A percentile compares a stretch with the other conserved stretches of the same genome.
These are phyloP conservation scores for Lobophora halterata DNA, from an alignment of 2,888 invertebrate species.

Conservation along the genomic window DNA sequence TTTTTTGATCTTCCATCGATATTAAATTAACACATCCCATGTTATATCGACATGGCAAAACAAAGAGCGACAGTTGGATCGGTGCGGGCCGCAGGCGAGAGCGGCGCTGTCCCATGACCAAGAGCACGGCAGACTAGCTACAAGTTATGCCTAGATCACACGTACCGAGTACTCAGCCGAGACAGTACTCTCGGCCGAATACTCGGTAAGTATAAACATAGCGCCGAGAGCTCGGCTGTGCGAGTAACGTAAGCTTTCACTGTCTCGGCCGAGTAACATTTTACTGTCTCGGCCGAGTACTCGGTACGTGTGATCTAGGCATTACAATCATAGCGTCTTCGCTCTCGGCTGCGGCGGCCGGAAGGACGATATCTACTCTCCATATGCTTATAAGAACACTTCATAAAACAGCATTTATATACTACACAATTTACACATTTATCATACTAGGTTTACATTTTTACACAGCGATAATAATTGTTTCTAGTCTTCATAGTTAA, in stretches of 20 bases:
- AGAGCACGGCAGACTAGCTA: too few species aligned
- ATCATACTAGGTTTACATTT: constrained; percentile 78
- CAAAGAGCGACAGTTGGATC: constrained; percentile 60
- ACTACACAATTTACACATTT: constrained; percentile 80
- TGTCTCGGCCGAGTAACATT: too few species aligned
- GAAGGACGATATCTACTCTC: constrained; percentile 56
- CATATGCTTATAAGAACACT: constrained; percentile 78
- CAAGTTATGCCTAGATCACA: too few species aligned
- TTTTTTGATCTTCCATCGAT: constrained; percentile 74
- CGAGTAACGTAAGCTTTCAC: too few species aligned
- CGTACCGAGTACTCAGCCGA: too few species aligned
- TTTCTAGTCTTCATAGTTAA: constrained; percentile 73
- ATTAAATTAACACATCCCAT: constrained; percentile 69
- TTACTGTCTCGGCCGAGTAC: too few species aligned
- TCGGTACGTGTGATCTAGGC: too few species aligned
- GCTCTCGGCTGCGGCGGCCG: constrained; percentile 35
- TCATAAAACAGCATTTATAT: constrained; percentile 77
- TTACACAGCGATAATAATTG: constrained; percentile 79
- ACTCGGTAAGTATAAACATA: too few species aligned
- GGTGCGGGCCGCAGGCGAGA: constrained; percentile 37
- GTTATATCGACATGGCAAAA: constrained; percentile 61
- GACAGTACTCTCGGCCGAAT: too few species aligned
- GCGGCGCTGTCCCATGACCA: too few species aligned
- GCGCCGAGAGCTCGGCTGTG: too few species aligned
- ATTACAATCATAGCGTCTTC: constrained; percentile 32